Evolutionary conservation across 2,113 vertebrate species (phyloP).

Genomic region (Riparia riparia): DNA sequence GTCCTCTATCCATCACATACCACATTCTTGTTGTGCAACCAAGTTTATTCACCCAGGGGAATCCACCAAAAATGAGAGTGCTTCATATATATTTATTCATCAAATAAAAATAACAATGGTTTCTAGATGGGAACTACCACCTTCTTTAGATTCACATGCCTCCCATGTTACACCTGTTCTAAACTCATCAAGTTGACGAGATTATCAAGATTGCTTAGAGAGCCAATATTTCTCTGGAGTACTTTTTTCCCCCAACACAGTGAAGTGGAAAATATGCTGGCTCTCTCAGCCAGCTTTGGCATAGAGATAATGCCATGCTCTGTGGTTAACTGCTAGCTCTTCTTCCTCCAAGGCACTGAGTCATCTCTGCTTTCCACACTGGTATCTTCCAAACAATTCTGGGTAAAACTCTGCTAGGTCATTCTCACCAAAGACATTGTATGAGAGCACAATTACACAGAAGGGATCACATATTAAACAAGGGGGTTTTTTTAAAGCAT

Average conservation of each 20-base stretch:
- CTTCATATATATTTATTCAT: constrained; percentile 23
- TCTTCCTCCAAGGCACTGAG: constrained; percentile 62
- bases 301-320: constrained; percentile 29
- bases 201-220: constrained; percentile 21
- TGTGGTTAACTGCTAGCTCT: constrained; percentile 44
- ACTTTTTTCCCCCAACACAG: neutral
- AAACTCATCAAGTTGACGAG: neutral
- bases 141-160: constrained; percentile 46
- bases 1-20: neutral
- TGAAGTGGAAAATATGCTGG: neutral
- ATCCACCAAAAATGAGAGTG: neutral
- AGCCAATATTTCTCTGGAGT: neutral
- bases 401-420: constrained; percentile 41
- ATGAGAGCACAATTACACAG: neutral
- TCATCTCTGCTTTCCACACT: constrained; percentile 63
- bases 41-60: neutral
- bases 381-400: constrained; percentile 62
- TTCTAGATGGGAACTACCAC: constrained; percentile 44
- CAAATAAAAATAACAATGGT: constrained; percentile 24
- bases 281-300: constrained; percentile 36
- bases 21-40: constrained; percentile 37
- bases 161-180: neutral
- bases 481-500: neutral
- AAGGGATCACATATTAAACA: constrained; percentile 27
- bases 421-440: constrained; percentile 55